A percentile compares a stretch with the other conserved stretches of the same genome.
phyloP scores from a whole-genome alignment of 2,888 invertebrate species.

The Linnaemya tessellans region DNA sequence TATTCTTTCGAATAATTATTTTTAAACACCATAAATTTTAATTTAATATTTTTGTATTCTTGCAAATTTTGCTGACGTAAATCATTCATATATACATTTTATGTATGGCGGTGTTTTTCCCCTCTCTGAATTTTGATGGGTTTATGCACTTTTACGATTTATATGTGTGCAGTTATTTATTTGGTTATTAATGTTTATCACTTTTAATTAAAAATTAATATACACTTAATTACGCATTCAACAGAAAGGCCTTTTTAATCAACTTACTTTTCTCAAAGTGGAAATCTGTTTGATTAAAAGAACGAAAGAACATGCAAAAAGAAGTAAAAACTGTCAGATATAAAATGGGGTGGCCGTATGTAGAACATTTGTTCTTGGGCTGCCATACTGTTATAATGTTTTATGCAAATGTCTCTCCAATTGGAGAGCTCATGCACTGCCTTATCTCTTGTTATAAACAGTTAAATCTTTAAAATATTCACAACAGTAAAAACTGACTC shows the following conservation, averaged over 20 bases:
- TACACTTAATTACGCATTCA: constrained; percentile 32
- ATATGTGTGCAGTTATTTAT: not conserved
- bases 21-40: too few species aligned
- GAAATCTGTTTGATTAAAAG: constrained; percentile 40
- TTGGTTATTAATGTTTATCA: not conserved
- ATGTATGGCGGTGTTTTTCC: not conserved
- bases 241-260: not conserved
- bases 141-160: not conserved
- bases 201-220: constrained; percentile 1
- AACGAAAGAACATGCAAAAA: not conserved
- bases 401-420: too few species aligned
- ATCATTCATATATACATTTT: not conserved
- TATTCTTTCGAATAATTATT: too few species aligned
- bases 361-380: not conserved
- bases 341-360: not conserved
- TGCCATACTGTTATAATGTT: not conserved
- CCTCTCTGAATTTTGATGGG: not conserved
- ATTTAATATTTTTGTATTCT: too few species aligned
- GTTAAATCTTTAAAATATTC: too few species aligned
- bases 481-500: too few species aligned
- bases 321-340: not conserved
- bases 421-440: too few species aligned
- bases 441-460: too few species aligned
- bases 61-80: not conserved
- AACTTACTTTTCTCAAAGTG: constrained; percentile 68